Conservation (phyloP, 2,113 vertebrate species). For the Numenius arquata region DNA sequence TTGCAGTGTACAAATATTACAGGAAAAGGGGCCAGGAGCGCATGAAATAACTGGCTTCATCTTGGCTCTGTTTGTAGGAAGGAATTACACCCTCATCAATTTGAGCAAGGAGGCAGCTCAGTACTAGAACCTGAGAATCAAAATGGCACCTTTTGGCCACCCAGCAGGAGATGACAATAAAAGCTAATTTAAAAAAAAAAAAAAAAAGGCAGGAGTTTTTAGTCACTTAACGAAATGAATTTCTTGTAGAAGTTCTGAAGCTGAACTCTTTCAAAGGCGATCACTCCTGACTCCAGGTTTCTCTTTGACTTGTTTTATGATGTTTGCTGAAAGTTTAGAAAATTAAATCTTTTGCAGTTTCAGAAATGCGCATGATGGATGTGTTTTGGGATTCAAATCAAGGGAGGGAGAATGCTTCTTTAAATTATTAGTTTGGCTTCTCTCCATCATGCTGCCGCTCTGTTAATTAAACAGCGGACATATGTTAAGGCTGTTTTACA, state of each 20-base stretch:
- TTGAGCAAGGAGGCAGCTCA: not conserved
- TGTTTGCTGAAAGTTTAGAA: slow-evolving; percentile 73
- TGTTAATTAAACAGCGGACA: slow-evolving; percentile 77
- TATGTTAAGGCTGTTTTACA: slow-evolving; percentile 76
- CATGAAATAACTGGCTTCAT: not conserved
- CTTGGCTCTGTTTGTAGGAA: not conserved
- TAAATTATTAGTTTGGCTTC: slow-evolving; percentile 77
- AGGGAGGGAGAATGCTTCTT: slow-evolving; percentile 66
- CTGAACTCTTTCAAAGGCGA: slow-evolving; percentile 27
- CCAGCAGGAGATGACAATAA: slow-evolving; percentile 14
- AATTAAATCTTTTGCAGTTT: slow-evolving; percentile 74
- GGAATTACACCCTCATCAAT: not conserved
- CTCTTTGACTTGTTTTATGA: slow-evolving; percentile 71
- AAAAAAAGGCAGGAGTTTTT: not conserved
- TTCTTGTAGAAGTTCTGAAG: slow-evolving; percentile 32
- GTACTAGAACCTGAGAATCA: not conserved
- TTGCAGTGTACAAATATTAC: not conserved
- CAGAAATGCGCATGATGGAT: slow-evolving; percentile 73
- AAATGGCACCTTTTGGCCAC: slow-evolving; percentile 6
- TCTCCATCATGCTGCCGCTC: slow-evolving; percentile 70
- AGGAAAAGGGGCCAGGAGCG: not conserved
- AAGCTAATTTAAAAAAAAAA: not conserved
- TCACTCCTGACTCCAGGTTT: slow-evolving; percentile 57
- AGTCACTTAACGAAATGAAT: slow-evolving; percentile 52
- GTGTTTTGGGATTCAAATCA: slow-evolving; percentile 71